These are phyloP conservation scores for Gobio occitaniae DNA, from an alignment of 2,797 vertebrate genomes.

Conservation along the genomic window DNA sequence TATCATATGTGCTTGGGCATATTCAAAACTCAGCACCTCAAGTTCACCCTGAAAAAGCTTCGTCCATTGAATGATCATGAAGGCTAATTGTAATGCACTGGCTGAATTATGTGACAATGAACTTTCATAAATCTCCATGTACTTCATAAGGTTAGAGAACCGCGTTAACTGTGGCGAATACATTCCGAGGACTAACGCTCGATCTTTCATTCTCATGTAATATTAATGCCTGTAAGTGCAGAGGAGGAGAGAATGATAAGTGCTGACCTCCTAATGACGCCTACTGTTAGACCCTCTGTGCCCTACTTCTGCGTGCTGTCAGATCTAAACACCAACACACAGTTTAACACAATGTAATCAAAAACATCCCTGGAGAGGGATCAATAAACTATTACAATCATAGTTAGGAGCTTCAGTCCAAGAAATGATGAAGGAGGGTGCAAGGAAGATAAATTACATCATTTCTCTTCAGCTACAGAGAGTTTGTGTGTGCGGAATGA, in stretches of 20 bases:
- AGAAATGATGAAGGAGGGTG: background rate
- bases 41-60: background rate
- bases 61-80: no score
- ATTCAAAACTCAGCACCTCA: constrained; percentile 1
- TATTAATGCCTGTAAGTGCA: constrained; percentile 26
- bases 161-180: background rate
- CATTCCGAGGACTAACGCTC: background rate
- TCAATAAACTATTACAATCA: constrained; percentile 14
- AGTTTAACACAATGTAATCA: background rate
- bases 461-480: constrained; percentile 8
- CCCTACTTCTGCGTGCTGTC: constrained; percentile 14
- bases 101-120: background rate
- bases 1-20: background rate
- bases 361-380: background rate
- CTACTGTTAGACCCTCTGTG: background rate
- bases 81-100: background rate
- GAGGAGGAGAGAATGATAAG: constrained; percentile 12
- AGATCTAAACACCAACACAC: constrained; percentile 3
- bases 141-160: constrained; percentile 1
- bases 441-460: background rate
- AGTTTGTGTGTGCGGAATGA: background rate
- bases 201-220: constrained; percentile 7
- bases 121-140: background rate
- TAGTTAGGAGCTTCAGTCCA: background rate
- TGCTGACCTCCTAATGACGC: constrained; percentile 22